Base-by-base conservation (phyloP, 1,140 invertebrate species). In the Diachasma alloeum region DNA sequence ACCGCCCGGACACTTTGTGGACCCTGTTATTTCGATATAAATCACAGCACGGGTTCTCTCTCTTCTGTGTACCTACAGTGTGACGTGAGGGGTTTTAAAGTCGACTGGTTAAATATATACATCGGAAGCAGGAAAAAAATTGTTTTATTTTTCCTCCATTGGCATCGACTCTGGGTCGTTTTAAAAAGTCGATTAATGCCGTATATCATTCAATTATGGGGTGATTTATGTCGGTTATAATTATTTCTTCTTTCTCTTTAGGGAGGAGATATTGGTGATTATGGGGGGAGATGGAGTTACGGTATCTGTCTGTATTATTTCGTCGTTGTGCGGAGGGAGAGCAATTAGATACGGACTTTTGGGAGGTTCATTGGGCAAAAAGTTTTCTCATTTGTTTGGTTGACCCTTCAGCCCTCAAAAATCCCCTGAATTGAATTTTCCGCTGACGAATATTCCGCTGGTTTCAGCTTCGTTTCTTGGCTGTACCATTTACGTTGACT, bases 11-110 rank as follows among this genome's bases (percentile, higher is more conserved):
- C 77, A 85, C 74, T 81, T 80, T 76, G 39, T 70, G 59, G 74
- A 81, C 77, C 82, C 81, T 81, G 82, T 85, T 86, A 84, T 82
- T 87, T 82, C 70, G 80, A 75, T 80, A 84, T 86, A 85, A 85
- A 86, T 85, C 84, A 84, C 78, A 63, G 59, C 59, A 63, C 59
- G 22, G 17, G 4, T 19, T 63, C 59, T 63, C 11, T 26, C 59
- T 26, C 15, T 19, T 53, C 19, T 63, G 59, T 63, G 59, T 63
- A 63, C 59, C 59, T 63, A 63, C 59, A 31, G 59, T 63, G 59
- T 63, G 59, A 63, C 59, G 59, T 63, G 59, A 63, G 59, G 59
- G 59, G 59, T 63, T 63, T 63, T 63, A 63, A 63, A 63, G 59
- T 63, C 59, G 59, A 63, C 59, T 63, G 59, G 59, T 63, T 63